Evolutionary conservation across 1,140 invertebrate genomes (phyloP).

Genomic region (Sarcophaga bullata): DNA sequence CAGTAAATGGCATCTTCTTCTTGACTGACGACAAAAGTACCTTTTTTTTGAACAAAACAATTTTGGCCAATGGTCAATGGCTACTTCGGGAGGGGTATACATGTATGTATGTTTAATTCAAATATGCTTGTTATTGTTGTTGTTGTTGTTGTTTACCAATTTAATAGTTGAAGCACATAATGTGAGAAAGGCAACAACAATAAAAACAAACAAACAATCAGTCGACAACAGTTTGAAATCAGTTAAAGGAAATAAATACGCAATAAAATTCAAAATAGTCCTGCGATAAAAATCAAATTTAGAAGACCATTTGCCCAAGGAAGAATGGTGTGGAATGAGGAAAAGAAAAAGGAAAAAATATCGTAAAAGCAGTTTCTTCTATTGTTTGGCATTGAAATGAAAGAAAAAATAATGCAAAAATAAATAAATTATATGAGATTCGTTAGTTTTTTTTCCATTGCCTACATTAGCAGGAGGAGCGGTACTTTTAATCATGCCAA

Average conservation of each 20-base stretch:
- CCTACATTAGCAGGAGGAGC: too few species aligned
- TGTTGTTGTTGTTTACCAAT: background rate
- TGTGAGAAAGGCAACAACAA: too few species aligned
- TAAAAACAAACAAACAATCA: too few species aligned
- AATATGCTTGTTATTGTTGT: background rate
- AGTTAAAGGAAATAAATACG: constrained; percentile 52
- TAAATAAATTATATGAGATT: background rate
- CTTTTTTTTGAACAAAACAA: constrained; percentile 15
- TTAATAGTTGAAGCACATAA: background rate
- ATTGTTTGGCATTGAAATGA: background rate
- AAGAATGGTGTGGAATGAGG: background rate
- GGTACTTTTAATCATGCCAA: too few species aligned
- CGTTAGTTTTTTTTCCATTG: too few species aligned
- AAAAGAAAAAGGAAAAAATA: background rate
- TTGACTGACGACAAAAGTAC: constrained; percentile 17
- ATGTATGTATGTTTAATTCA: background rate
- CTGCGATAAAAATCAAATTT: constrained; percentile 65
- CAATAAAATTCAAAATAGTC: constrained; percentile 65
- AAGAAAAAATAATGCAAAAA: too few species aligned
- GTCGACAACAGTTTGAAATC: too few species aligned
- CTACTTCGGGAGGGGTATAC: background rate
- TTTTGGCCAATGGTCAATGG: constrained; percentile 4
- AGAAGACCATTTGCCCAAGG: constrained; percentile 44
- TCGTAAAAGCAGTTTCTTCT: constrained; percentile 9
- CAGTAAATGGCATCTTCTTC: background rate